Base-by-base conservation (phyloP, 2,888 invertebrate species). In the Hylaea fasciaria region DNA sequence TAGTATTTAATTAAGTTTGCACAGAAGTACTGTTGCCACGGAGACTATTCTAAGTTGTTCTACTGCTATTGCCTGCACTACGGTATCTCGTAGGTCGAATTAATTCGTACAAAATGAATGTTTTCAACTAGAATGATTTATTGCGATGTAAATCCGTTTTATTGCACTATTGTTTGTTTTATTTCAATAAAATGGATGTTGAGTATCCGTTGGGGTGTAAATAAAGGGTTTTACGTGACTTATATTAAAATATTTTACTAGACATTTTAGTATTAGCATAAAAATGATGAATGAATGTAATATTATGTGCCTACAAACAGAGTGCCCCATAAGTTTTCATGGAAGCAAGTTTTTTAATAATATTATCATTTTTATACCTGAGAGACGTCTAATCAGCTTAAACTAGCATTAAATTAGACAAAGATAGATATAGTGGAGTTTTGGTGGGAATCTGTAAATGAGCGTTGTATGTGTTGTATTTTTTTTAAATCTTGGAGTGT, bases 141-240 rank as follows among this genome's bases (percentile, higher is more conserved):
- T 57, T 56, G 52, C 46, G 62, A 43, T 48, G 62, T 66, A 66
- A 69, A 69, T 67, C 66, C 62, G 58, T 55, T 67, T 69, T 64
- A 69, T 64, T 65, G 57, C 64, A 59, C 54, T 62, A 62, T 61
- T 67, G 64, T 67, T 58, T 56, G 60, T 57, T 65, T 66, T 66
- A 61, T 62, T 63, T 62, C 44, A 61, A 59, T 67, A 46, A 35
- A 59, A 62, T 48, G 10, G 22, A 48, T 57, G 62, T 59, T 57
- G 40, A 32, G 11, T 37, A 14, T 4, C 55, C 13, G 12, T 49
- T 45, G 40, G 17, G 16, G 47, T 51, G 14, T 54, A 14, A 14
- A 52, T 50, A 52, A 28, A 10, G 22, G 16, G 2, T 22, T 39
- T 45, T 14, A 17, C 41, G 16, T 16, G 4, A 1, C 14, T 22